Evolutionary conservation across 2,113 vertebrate species (phyloP), one percentile per base, ranked within the genome.

Genomic region (Thomomys bottae): DNA sequence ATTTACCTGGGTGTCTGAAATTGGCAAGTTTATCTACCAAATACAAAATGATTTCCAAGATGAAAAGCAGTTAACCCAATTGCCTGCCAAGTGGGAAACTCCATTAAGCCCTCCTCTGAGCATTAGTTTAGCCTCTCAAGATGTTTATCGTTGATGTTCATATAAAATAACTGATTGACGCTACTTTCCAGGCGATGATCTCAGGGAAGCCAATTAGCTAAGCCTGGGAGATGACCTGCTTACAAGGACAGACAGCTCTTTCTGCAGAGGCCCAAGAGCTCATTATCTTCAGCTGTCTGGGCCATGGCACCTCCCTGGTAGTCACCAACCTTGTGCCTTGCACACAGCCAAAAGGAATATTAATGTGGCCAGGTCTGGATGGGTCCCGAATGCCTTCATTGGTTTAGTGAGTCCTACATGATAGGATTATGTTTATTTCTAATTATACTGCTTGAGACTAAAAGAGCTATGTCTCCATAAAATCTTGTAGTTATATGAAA

Each of bases 361-460:
- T 9, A 30, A 45, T 78, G 30, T 26, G 68, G 36, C 40, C 8
- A 0, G 1, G 73, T 12, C 36, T 45, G n/a, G 34, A 34, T 42
- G n/a, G 36, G 80, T 67, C 84, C 70, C 36, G 8, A 42, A 75
- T 54, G 64, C 45, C 61, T 76, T 12, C 8, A 8, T 38, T 45
- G 67, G 21, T 36, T 88, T 75, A 32, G 21, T 54, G 5, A 21
- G 38, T 59, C 72, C 72, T 66, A 2, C 26, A 26, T 4, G 54
- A 84, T 20, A 76, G 10, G 42, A 72, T 36, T 76, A 83, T 90
- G 80, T 76, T 54, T 63, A 87, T 81, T 90, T 94, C 90, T 90
- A 86, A 86, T 93, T 42, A 67, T 32, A 64, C n/a, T 15, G 4
- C 57, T 86, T 40, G 63, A 86, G 85, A 2, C n/a, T 40, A 59